Evolutionary conservation across 2,888 invertebrate genomes (phyloP).

Genomic region (Dryomyza anilis): DNA sequence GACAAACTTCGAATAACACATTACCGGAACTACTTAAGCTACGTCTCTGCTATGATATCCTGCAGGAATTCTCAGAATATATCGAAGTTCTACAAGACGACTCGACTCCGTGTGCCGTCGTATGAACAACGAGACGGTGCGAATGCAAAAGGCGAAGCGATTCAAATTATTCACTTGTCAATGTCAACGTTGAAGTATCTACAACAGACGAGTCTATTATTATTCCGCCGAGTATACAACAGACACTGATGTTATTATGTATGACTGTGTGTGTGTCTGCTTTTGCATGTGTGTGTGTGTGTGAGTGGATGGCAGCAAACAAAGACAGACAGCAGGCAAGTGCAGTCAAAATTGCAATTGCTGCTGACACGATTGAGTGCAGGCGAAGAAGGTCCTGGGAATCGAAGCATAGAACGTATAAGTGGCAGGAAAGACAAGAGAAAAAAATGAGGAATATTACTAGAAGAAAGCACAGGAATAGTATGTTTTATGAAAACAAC

Average conservation of each 20-base stretch:
- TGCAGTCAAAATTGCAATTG: background rate
- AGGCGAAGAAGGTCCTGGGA: background rate
- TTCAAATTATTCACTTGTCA: background rate
- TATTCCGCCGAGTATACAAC: background rate
- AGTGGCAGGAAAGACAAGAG: too few relatives aligned
- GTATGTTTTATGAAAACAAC: too few relatives aligned
- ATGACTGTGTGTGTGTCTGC: too few relatives aligned
- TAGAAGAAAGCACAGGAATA: too few relatives aligned
- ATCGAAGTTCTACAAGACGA: background rate
- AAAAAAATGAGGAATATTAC: too few relatives aligned
- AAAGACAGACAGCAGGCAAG: background rate
- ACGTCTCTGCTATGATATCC: too few relatives aligned
- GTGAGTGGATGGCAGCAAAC: background rate
- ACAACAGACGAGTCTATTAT: slow-evolving; percentile 7
- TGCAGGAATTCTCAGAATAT: too few relatives aligned
- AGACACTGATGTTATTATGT: too few relatives aligned
- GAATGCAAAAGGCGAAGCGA: background rate
- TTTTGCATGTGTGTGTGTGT: background rate
- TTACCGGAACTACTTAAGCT: too few relatives aligned
- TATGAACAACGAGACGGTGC: background rate
- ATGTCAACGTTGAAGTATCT: background rate
- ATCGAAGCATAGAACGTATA: background rate
- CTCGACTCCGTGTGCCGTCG: background rate
- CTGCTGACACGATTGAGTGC: background rate
- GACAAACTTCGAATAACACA: too few relatives aligned